These are phyloP conservation scores for Folsomia candida DNA, from an alignment of 2,888 invertebrate species.

Conservation along the genomic window DNA sequence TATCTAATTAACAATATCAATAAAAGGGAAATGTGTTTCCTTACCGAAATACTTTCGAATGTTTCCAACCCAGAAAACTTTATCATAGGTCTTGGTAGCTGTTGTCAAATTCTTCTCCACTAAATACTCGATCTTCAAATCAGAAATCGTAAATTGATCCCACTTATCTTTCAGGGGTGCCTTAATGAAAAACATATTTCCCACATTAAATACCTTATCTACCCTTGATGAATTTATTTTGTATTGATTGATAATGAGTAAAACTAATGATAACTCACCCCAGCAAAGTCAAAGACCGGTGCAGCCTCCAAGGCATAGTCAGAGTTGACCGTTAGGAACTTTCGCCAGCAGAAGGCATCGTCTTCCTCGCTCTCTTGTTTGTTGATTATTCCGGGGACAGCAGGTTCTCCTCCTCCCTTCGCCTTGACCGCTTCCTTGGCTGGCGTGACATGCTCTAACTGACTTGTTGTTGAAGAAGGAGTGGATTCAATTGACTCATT, in stretches of 20 bases:
- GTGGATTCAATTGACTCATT: too few relatives aligned
- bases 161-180: background rate
- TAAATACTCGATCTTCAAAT: background rate
- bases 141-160: background rate
- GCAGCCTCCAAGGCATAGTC: background rate
- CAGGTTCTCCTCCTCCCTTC: too few relatives aligned
- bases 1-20: background rate
- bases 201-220: too few relatives aligned
- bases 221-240: too few relatives aligned
- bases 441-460: too few relatives aligned
- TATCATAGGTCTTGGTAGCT: background rate
- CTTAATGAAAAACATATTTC: too few relatives aligned
- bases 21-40: background rate
- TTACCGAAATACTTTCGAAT: background rate
- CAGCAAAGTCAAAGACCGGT: background rate
- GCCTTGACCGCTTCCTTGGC: too few relatives aligned
- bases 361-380: background rate
- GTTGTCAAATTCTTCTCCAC: background rate
- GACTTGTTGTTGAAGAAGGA: too few relatives aligned
- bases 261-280: background rate
- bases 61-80: background rate
- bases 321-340: background rate
- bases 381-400: background rate
- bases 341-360: background rate
- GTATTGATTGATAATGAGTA: too few relatives aligned